Evolutionary conservation across 2,888 invertebrate species (phyloP).

Genomic region (Lucinisca nassula): DNA sequence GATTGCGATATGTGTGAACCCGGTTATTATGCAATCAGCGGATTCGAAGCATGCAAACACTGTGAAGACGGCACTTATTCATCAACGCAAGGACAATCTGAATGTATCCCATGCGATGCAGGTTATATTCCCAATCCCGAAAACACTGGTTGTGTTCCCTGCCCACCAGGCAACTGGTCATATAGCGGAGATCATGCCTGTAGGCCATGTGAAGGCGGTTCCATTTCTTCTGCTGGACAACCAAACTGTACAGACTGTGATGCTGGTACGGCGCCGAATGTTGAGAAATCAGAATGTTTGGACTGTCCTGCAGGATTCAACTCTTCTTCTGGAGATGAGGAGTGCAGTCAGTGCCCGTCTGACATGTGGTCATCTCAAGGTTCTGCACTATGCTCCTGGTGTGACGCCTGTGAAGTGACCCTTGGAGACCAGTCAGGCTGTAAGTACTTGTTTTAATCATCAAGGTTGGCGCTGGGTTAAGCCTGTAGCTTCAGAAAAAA

Average conservation of each 20-base stretch:
- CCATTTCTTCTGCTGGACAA: background rate
- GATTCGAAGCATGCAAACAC: background rate
- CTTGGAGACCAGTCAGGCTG: no score
- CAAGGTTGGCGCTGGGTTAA: no score
- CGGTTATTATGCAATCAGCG: background rate
- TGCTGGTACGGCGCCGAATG: background rate
- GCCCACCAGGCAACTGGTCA: background rate
- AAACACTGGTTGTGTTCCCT: background rate
- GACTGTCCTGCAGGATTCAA: background rate
- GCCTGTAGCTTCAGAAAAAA: no score
- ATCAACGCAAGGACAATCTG: background rate
- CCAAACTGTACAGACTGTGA: background rate
- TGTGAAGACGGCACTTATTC: background rate
- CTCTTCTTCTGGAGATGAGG: background rate
- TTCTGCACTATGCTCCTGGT: no score
- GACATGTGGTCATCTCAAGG: no score
- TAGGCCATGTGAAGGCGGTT: background rate
- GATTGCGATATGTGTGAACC: background rate
- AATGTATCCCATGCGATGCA: background rate
- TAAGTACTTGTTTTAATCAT: no score
- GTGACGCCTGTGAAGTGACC: no score
- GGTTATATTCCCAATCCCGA: background rate
- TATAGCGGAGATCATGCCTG: background rate
- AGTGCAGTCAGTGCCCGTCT: no score
- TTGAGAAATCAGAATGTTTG: background rate